Conservation (phyloP, 2,797 vertebrate species). For the Poecilia wingei region DNA sequence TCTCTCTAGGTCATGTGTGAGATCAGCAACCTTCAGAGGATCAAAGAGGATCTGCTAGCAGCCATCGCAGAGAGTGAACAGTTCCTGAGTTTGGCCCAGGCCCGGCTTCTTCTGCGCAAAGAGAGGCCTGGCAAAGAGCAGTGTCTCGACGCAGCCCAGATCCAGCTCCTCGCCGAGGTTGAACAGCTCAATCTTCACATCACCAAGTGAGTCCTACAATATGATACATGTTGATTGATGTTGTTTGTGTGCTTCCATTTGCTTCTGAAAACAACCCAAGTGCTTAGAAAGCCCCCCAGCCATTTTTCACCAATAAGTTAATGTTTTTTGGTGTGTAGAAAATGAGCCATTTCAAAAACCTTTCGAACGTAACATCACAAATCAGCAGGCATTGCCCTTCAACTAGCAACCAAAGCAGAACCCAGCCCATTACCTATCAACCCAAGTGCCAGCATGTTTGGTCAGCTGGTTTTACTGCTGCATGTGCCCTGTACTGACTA, state of each 20-base stretch:
- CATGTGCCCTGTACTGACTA: too few relatives aligned
- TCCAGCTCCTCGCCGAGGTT: slow-evolving; percentile 83
- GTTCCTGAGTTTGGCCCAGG: slow-evolving; percentile 83
- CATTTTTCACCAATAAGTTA: too few relatives aligned
- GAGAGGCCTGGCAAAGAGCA: slow-evolving; percentile 86
- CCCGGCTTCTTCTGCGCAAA: slow-evolving; percentile 80
- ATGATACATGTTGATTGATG: not conserved
- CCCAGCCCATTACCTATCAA: too few relatives aligned
- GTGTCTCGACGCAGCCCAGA: slow-evolving; percentile 84
- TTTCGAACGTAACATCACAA: too few relatives aligned
- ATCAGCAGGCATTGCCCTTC: too few relatives aligned
- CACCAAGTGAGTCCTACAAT: slow-evolving; percentile 75
- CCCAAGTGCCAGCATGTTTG: too few relatives aligned
- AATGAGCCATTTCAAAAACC: too few relatives aligned
- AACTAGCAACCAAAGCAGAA: too few relatives aligned
- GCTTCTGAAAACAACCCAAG: too few relatives aligned
- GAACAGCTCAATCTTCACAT: slow-evolving; percentile 81
- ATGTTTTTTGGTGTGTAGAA: too few relatives aligned
- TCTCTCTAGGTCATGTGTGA: slow-evolving; percentile 84
- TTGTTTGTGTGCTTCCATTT: not conserved
- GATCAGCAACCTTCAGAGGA: slow-evolving; percentile 84
- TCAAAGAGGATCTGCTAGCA: slow-evolving; percentile 79
- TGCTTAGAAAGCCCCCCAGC: too few relatives aligned
- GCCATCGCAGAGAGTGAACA: slow-evolving; percentile 84
- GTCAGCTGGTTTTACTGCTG: too few relatives aligned